phyloP scores from a whole-genome alignment of 1,140 invertebrate species.

The Sogatella furcifera region DNA sequence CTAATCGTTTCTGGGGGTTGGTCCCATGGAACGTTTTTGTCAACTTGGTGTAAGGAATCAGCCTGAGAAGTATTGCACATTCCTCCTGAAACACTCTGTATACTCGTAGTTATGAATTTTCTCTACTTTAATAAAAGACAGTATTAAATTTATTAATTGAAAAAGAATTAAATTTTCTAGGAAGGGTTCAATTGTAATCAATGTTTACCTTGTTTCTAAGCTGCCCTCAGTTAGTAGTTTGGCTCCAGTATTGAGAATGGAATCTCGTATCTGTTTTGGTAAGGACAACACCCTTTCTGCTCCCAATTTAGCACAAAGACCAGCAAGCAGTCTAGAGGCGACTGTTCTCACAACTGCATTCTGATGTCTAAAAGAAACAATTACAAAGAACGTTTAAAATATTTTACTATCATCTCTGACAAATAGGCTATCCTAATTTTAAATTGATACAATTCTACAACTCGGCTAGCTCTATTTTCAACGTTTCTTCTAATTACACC shows the following conservation, averaged over 20 bases:
- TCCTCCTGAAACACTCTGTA: too few relatives aligned
- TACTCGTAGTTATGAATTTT: too few relatives aligned
- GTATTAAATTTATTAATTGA: too few relatives aligned
- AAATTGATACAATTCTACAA: not conserved
- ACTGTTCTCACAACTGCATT: conserved; percentile 74
- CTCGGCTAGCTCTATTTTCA: too few relatives aligned
- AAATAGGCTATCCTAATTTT: not conserved
- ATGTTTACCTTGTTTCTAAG: conserved; percentile 62
- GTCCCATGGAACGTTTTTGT: too few relatives aligned
- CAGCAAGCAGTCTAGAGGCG: conserved; percentile 63
- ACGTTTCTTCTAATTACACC: too few relatives aligned
- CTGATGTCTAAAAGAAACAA: conserved; percentile 53
- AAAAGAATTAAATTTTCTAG: too few relatives aligned
- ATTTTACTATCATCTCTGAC: too few relatives aligned
- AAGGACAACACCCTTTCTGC: conserved; percentile 58
- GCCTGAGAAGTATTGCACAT: too few relatives aligned
- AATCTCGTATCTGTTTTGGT: conserved; percentile 65
- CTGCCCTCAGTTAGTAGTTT: conserved; percentile 77
- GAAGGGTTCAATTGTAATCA: not conserved
- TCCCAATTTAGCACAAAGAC: conserved; percentile 54
- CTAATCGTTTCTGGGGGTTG: too few relatives aligned
- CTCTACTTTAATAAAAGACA: too few relatives aligned
- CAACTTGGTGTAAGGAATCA: too few relatives aligned
- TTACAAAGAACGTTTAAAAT: not conserved
- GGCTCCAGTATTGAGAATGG: conserved; percentile 65